Conservation (phyloP, 1,140 invertebrate genomes). For the Hycleus cichorii region DNA sequence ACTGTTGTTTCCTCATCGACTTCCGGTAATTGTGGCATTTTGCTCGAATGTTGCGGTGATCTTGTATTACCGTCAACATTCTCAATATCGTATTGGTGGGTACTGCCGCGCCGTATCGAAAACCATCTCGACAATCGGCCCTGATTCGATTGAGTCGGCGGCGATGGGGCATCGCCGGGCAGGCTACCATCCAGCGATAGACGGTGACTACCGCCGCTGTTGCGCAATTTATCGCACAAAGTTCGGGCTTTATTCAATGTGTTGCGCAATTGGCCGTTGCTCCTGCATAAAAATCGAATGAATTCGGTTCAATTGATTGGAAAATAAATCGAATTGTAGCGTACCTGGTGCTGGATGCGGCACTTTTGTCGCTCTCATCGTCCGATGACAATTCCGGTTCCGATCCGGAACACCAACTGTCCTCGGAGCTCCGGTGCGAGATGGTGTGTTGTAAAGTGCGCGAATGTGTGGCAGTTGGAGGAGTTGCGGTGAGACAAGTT, state of each 20-base stretch:
- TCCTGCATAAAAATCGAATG: conserved; percentile 41
- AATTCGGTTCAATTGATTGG: neutral
- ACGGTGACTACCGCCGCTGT: conserved; percentile 39
- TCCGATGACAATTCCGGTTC: conserved; percentile 55
- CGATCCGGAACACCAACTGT: conserved; percentile 54
- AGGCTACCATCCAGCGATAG: conserved; percentile 39
- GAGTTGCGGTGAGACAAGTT: conserved; percentile 35
- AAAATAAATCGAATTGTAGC: too few species aligned
- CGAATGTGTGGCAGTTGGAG: conserved; percentile 14
- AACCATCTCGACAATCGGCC: conserved; percentile 74
- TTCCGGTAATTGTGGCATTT: conserved; percentile 75
- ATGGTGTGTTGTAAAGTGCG: conserved; percentile 42
- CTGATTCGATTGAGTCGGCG: conserved; percentile 43
- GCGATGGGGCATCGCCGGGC: conserved; percentile 49
- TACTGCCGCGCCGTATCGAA: conserved; percentile 69
- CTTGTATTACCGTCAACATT: conserved; percentile 26
- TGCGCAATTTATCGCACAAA: conserved; percentile 62
- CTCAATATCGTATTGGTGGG: conserved; percentile 70
- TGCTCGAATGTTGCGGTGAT: conserved; percentile 39
- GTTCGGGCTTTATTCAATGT: conserved; percentile 62
- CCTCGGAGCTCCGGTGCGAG: conserved; percentile 47
- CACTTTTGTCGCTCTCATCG: conserved; percentile 54
- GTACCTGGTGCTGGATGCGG: conserved; percentile 45
- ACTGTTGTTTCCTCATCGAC: conserved; percentile 55
- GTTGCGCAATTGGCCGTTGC: conserved; percentile 59